phyloP scores from a whole-genome alignment of 1,140 invertebrate genomes.

The Drosophila kurseongensis region DNA sequence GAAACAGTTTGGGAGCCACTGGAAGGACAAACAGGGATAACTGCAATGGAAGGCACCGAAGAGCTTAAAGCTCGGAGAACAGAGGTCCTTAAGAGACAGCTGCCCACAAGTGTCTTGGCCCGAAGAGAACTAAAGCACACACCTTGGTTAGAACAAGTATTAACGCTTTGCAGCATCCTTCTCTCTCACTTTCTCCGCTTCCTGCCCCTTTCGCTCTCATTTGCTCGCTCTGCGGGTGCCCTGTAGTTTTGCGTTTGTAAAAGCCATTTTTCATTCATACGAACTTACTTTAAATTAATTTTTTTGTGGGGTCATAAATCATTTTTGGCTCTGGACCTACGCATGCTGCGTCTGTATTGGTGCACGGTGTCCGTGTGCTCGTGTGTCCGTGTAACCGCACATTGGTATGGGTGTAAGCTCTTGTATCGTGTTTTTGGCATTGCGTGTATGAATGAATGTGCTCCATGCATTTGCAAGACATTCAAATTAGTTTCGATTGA shows the following conservation, averaged over 20 bases:
- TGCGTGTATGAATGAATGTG: slow-evolving; percentile 68
- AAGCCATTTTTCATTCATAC: slow-evolving; percentile 84
- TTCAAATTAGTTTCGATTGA: slow-evolving; percentile 50
- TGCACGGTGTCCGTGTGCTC: slow-evolving; percentile 2
- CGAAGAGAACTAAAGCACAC: slow-evolving; percentile 29
- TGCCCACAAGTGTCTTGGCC: slow-evolving; percentile 63
- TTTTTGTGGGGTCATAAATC: slow-evolving; percentile 82
- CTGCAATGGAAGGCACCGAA: slow-evolving; percentile 63
- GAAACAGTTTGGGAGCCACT: slow-evolving; percentile 68
- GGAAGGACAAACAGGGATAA: slow-evolving; percentile 74
- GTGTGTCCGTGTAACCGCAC: slow-evolving; percentile 4
- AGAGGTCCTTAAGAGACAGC: slow-evolving; percentile 7
- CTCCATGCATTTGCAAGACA: slow-evolving; percentile 24
- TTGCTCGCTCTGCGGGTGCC: slow-evolving; percentile 36
- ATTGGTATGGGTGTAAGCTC: slow-evolving; percentile 22
- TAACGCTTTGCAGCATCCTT: slow-evolving; percentile 31
- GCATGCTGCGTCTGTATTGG: slow-evolving; percentile 41
- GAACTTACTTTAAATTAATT: slow-evolving; percentile 84
- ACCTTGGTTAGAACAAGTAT: background rate
- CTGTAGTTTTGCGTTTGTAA: slow-evolving; percentile 80
- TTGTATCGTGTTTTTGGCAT: slow-evolving; percentile 28
- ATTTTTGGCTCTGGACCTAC: slow-evolving; percentile 77
- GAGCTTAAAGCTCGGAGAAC: slow-evolving; percentile 57
- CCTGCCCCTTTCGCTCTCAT: background rate
- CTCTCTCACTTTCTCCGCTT: slow-evolving; percentile 2